These are phyloP conservation scores for Heterodera carotae DNA, from an alignment of 1,140 invertebrate genomes.

Conservation along the genomic window DNA sequence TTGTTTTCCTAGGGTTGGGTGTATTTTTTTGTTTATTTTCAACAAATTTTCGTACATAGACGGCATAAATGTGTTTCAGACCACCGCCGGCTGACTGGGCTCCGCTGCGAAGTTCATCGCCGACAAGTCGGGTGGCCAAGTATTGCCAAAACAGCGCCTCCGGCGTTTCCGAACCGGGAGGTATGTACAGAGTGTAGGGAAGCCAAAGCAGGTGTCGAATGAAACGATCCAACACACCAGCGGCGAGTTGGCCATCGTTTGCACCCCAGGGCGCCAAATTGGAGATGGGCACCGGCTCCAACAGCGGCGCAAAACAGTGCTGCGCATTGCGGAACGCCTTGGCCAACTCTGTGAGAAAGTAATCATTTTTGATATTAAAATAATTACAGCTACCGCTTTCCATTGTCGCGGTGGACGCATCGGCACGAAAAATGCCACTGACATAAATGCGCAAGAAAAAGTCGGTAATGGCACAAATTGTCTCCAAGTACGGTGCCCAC, in stretches of 20 bases:
- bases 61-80: conserved; percentile 39
- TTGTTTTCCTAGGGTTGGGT: conserved; percentile 38
- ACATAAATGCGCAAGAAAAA: conserved; percentile 45
- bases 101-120: conserved; percentile 6
- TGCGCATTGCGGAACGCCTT: conserved; percentile 18
- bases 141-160: conserved; percentile 50
- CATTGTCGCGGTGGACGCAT: conserved; percentile 37
- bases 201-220: conserved; percentile 45
- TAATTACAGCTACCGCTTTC: conserved; percentile 49
- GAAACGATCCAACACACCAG: conserved; percentile 37
- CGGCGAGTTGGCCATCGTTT: conserved; percentile 30
- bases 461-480: conserved; percentile 40
- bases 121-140: conserved; percentile 31
- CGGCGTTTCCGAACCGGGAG: conserved; percentile 41
- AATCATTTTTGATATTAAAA: conserved; percentile 9
- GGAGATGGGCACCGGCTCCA: conserved; percentile 42
- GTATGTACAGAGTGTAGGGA: conserved; percentile 48
- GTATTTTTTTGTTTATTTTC: background rate
- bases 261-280: conserved; percentile 40
- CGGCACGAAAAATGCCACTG: conserved; percentile 28
- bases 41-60: conserved; percentile 38
- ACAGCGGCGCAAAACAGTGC: conserved; percentile 32
- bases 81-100: conserved; percentile 38
- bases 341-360: conserved; percentile 22
- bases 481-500: conserved; percentile 42